These are phyloP conservation scores for Psammodynastes pulverulentus DNA, from an alignment of 2,113 vertebrate genomes.

Conservation along the genomic window DNA sequence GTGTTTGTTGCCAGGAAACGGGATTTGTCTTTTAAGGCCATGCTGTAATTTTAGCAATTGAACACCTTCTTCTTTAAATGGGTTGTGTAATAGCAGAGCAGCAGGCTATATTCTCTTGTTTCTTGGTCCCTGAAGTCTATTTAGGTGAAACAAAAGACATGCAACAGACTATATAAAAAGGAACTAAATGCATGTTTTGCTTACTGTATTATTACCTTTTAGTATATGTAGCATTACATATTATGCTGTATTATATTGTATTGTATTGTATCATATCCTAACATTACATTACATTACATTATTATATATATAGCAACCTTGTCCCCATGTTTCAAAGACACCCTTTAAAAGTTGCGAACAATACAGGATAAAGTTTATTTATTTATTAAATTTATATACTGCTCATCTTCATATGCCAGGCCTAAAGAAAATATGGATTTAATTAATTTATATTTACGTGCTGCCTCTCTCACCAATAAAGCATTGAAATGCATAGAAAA, in stretches of 20 bases:
- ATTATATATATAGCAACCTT: not conserved
- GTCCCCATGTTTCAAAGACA: not conserved
- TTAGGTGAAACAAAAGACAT: slow-evolving; percentile 15
- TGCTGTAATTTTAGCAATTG: slow-evolving; percentile 26
- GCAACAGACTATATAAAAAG: not conserved
- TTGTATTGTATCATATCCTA: too few species aligned
- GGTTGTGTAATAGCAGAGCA: slow-evolving; percentile 52
- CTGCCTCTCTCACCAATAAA: not conserved
- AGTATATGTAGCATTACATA: not conserved
- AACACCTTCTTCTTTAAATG: slow-evolving; percentile 6
- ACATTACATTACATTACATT: too few species aligned
- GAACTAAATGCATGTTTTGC: not conserved
- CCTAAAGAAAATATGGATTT: not conserved
- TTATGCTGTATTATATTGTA: too few species aligned
- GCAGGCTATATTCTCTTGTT: slow-evolving; percentile 16
- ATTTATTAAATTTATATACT: not conserved
- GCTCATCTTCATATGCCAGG: not conserved
- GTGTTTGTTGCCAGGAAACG: not conserved
- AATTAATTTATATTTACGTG: not conserved
- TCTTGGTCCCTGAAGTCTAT: not conserved
- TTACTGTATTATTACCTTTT: not conserved
- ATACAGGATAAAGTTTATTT: not conserved
- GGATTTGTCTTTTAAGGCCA: slow-evolving; percentile 2
- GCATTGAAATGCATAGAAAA: not conserved
- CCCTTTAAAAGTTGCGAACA: not conserved